Percentiles rank a stretch among this genome's conserved stretches.
Conservation (phyloP, 2,888 invertebrate genomes). For the Apotomis turbidana region DNA sequence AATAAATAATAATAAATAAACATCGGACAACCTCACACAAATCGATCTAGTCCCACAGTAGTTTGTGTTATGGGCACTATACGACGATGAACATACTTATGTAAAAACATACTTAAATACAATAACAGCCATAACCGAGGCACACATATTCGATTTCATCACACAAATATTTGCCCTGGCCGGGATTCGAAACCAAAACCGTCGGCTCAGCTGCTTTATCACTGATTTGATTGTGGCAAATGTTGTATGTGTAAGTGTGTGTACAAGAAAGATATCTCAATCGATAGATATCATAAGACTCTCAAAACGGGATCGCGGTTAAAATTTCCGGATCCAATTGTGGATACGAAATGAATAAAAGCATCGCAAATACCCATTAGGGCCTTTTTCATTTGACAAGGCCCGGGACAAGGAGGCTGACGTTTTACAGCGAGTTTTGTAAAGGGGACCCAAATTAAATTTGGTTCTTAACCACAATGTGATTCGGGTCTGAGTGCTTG, state of each 20-base stretch:
- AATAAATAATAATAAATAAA: too few relatives aligned
- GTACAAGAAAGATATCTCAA: background rate
- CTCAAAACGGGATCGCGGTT: conserved; percentile 6
- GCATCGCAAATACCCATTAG: conserved; percentile 16
- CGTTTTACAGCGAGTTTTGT: conserved; percentile 33
- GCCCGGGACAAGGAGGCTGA: conserved; percentile 5
- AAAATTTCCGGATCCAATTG: conserved; percentile 6
- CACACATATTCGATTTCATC: too few relatives aligned
- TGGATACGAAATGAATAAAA: conserved; percentile 21
- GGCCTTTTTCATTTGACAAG: conserved; percentile 27
- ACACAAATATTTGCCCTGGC: too few relatives aligned
- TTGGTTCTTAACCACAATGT: conserved; percentile 25
- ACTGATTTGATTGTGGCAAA: too few relatives aligned
- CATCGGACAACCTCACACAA: too few relatives aligned
- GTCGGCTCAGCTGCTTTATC: too few relatives aligned
- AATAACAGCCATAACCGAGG: too few relatives aligned
- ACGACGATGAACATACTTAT: too few relatives aligned
- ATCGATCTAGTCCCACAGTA: too few relatives aligned
- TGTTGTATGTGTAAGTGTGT: background rate
- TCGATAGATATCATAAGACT: background rate
- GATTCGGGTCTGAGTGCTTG: conserved; percentile 27
- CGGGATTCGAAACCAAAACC: too few relatives aligned
- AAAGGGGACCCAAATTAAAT: conserved; percentile 31
- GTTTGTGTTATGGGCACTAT: too few relatives aligned
- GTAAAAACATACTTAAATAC: too few relatives aligned